Evolutionary conservation across 2,888 invertebrate species (phyloP).

Genomic region (Drosophila dives): DNA sequence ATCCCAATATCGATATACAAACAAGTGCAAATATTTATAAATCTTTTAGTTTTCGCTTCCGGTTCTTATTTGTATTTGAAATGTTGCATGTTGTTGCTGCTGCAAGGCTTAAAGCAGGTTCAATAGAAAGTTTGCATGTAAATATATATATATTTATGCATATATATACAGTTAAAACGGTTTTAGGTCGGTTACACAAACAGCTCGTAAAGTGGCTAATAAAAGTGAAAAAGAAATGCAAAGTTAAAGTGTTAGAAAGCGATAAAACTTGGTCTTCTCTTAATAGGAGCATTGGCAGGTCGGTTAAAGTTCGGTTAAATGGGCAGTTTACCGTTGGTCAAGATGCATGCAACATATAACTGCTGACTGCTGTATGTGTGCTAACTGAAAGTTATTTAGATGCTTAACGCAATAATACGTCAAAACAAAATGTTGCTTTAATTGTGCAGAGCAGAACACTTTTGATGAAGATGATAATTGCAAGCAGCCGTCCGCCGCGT

Average conservation of each 20-base stretch:
- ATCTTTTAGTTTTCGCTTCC: background rate
- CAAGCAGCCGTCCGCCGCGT: slow-evolving; percentile 26
- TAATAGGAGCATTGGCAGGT: background rate
- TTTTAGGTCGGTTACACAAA: slow-evolving; percentile 5
- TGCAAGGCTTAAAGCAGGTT: background rate
- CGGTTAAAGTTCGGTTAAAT: background rate
- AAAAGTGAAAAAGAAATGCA: slow-evolving; percentile 2
- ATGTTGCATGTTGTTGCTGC: background rate
- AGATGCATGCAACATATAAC: background rate
- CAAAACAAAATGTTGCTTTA: background rate
- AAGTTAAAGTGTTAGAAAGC: slow-evolving; percentile 1
- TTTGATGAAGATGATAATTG: slow-evolving; percentile 8
- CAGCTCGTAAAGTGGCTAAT: slow-evolving; percentile 2
- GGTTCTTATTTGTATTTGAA: background rate
- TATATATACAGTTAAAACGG: slow-evolving; percentile 2
- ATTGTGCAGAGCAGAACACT: background rate
- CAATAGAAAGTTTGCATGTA: slow-evolving; percentile 2
- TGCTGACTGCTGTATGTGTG: background rate
- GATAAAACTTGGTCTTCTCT: background rate
- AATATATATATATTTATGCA: background rate
- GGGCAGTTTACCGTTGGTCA: background rate
- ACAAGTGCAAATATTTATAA: background rate
- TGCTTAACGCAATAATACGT: background rate
- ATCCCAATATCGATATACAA: background rate
- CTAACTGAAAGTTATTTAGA: background rate